A percentile compares a stretch with the other conserved stretches of the same genome.
These are phyloP conservation scores for Phalera bucephala DNA, from an alignment of 2,888 invertebrate species.

Conservation along the genomic window DNA sequence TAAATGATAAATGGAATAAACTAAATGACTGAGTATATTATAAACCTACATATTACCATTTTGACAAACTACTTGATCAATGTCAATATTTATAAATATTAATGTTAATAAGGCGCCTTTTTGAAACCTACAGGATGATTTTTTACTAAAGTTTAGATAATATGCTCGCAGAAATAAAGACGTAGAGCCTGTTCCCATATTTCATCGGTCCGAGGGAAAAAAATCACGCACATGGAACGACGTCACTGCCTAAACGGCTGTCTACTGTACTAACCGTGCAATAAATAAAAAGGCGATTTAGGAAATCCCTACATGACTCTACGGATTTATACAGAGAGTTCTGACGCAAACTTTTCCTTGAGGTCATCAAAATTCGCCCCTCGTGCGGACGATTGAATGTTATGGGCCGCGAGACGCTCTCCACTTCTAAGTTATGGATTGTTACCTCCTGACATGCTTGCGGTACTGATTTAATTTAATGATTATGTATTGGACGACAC, in stretches of 20 bases:
- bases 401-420: constrained; percentile 75
- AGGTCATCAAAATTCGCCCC: constrained; percentile 79
- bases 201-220: constrained; percentile 45
- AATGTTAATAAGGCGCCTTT: too few relatives aligned
- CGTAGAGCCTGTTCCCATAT: constrained; percentile 36
- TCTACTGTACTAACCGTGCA: constrained; percentile 62
- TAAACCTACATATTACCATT: too few relatives aligned
- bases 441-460: constrained; percentile 65
- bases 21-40: too few relatives aligned
- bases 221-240: constrained; percentile 58
- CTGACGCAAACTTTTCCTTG: constrained; percentile 73
- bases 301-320: constrained; percentile 77
- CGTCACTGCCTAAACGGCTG: constrained; percentile 67
- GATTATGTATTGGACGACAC: too few relatives aligned
- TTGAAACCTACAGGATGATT: too few relatives aligned
- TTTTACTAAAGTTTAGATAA: too few relatives aligned
- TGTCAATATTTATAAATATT: too few relatives aligned
- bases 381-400: constrained; percentile 79
- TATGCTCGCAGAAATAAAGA: constrained; percentile 37
- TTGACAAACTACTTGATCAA: too few relatives aligned
- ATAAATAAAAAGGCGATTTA: constrained; percentile 80
- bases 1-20: too few relatives aligned
- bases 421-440: constrained; percentile 71
- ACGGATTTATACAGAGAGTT: constrained; percentile 78
- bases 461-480: constrained; percentile 69